A percentile compares a stretch with the other conserved stretches of the same genome.
Conservation (phyloP, 2,797 vertebrate genomes). For the Poecilia picta region DNA sequence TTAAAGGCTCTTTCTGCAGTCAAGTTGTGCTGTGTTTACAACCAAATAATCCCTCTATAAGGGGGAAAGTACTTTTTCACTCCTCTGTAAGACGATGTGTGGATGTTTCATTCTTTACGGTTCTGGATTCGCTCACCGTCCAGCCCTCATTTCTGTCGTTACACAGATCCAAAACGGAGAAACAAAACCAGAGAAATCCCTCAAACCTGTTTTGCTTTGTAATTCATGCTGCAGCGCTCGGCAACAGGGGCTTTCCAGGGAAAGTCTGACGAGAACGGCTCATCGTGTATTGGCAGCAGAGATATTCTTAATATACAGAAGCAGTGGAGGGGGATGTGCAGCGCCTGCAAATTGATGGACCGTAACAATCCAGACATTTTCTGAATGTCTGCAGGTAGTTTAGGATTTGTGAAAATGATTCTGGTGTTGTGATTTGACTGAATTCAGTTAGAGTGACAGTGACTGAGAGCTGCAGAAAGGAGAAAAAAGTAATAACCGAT, state of each 20-base stretch:
- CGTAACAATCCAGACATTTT: constrained; percentile 4
- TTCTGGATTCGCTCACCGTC: constrained; percentile 41
- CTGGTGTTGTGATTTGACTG: constrained; percentile 2
- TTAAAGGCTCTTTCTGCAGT: too few relatives aligned
- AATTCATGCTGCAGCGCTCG: constrained; percentile 23
- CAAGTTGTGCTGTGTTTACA: too few relatives aligned
- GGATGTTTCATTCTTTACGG: constrained; percentile 20
- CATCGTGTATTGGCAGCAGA: constrained; percentile 25
- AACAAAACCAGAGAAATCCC: constrained; percentile 42
- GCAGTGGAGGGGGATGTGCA: constrained; percentile 10
- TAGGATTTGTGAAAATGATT: constrained; percentile 12
- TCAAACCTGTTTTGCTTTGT: constrained; percentile 22
- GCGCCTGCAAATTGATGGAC: not conserved
- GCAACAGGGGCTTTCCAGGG: constrained; percentile 40
- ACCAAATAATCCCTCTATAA: not conserved
- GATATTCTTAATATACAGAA: constrained; percentile 16
- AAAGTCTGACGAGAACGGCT: constrained; percentile 12
- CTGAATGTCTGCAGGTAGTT: constrained; percentile 3
- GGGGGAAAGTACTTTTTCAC: not conserved
- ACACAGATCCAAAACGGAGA: constrained; percentile 25
- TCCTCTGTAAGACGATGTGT: not conserved
- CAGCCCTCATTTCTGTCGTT: constrained; percentile 45
- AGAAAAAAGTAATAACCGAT: constrained; percentile 15
- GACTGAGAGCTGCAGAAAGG: constrained; percentile 7
- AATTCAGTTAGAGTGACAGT: constrained; percentile 4